Evolutionary conservation across 2,888 invertebrate genomes (phyloP).

Genomic region (Hypercompe scribonia): DNA sequence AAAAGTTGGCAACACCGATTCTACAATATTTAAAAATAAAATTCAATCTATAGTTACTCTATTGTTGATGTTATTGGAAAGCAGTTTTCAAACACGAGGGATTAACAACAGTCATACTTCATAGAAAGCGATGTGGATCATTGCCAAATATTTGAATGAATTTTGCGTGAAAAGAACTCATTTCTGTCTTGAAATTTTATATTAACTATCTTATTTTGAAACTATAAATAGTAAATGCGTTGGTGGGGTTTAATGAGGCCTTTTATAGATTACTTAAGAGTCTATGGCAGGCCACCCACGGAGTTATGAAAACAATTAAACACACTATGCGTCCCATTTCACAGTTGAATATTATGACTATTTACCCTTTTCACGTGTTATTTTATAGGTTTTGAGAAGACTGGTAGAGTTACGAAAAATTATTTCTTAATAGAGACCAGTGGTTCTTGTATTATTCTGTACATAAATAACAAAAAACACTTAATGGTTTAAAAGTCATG

Average conservation of each 20-base stretch:
- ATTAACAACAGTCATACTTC: slow-evolving; percentile 45
- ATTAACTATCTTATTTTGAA: slow-evolving; percentile 51
- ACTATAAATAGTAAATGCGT: slow-evolving; percentile 48
- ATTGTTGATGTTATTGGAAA: slow-evolving; percentile 26
- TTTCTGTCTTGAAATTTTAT: slow-evolving; percentile 46
- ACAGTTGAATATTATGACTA: slow-evolving; percentile 15
- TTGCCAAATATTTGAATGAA: slow-evolving; percentile 54
- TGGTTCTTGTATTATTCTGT: background rate
- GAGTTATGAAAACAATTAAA: slow-evolving; percentile 23
- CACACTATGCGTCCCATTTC: slow-evolving; percentile 23
- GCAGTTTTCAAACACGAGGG: slow-evolving; percentile 37
- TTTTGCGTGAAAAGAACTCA: slow-evolving; percentile 47
- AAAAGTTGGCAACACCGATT: background rate
- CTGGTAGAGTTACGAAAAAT: background rate
- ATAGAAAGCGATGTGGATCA: slow-evolving; percentile 49
- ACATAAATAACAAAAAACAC: background rate
- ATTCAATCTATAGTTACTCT: slow-evolving; percentile 24
- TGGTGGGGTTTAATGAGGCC: slow-evolving; percentile 52
- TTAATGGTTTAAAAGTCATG: no score
- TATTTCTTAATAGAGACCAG: background rate
- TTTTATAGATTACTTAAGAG: slow-evolving; percentile 43
- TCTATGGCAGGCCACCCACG: slow-evolving; percentile 44
- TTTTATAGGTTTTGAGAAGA: background rate
- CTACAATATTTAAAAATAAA: slow-evolving; percentile 16
- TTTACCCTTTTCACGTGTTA: background rate